Percentiles rank a stretch among this genome's conserved stretches.
phyloP scores from a whole-genome alignment of 2,888 invertebrate species.

The Aphidius colemani region DNA sequence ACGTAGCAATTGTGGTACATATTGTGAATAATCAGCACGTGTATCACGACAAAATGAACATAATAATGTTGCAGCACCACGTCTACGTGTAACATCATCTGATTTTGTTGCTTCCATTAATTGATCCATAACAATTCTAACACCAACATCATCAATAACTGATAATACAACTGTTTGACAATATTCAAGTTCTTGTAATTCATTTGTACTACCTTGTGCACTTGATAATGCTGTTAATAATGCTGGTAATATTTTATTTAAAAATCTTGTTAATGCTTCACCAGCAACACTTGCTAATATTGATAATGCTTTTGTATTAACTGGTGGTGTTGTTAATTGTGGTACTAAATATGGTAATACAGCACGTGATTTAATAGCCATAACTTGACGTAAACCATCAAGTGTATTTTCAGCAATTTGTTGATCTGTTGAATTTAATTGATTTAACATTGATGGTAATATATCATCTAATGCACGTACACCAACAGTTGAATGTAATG shows the following conservation, averaged over 20 bases:
- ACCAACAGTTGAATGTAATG: constrained; percentile 92
- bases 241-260: constrained; percentile 91
- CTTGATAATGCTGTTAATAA: constrained; percentile 76
- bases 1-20: constrained; percentile 85
- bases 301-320: constrained; percentile 91
- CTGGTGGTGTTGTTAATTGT: constrained; percentile 84
- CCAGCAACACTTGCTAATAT: constrained; percentile 94
- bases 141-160: constrained; percentile 84
- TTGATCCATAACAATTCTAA: constrained; percentile 85
- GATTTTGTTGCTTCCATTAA: constrained; percentile 77
- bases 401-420: constrained; percentile 85
- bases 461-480: constrained; percentile 95
- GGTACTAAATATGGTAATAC: constrained; percentile 96
- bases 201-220: constrained; percentile 70
- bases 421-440: constrained; percentile 78
- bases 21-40: constrained; percentile 83
- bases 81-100: constrained; percentile 68
- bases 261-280: constrained; percentile 86
- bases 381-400: constrained; percentile 95
- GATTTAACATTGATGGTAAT: constrained; percentile 85
- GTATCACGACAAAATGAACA: constrained; percentile 90
- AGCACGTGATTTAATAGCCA: constrained; percentile 94
- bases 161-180: constrained; percentile 93
- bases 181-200: constrained; percentile 81
- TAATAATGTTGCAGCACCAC: constrained; percentile 84